phyloP scores from a whole-genome alignment of 2,888 invertebrate genomes.

The Sacculina carcini region DNA sequence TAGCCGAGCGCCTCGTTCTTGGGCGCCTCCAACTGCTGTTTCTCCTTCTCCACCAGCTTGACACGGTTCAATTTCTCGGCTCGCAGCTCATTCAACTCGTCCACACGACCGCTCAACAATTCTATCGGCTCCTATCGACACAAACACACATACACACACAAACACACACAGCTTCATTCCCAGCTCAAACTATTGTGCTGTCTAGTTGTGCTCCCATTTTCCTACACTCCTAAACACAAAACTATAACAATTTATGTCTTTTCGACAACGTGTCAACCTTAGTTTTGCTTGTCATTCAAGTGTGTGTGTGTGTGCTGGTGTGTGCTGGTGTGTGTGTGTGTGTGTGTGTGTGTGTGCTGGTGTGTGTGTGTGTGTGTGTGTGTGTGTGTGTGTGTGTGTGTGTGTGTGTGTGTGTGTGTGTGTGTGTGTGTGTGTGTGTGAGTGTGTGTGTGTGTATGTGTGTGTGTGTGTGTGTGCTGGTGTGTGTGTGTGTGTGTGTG shows the following conservation, averaged over 20 bases:
- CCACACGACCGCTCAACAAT: slow-evolving; percentile 41
- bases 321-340: not conserved
- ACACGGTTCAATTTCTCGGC: slow-evolving; percentile 60
- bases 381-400: not conserved
- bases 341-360: not conserved
- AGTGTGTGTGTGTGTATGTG: not conserved
- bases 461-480: not conserved
- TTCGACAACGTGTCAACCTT: too few relatives aligned
- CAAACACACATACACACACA: too few relatives aligned
- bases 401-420: not conserved
- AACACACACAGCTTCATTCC: too few relatives aligned
- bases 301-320: too few relatives aligned
- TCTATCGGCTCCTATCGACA: slow-evolving; percentile 55
- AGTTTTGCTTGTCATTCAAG: too few relatives aligned
- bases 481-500: not conserved
- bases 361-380: not conserved
- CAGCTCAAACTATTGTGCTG: too few relatives aligned
- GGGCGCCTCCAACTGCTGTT: slow-evolving; percentile 45
- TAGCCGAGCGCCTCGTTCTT: slow-evolving; percentile 50
- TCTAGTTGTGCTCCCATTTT: too few relatives aligned
- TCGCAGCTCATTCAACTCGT: slow-evolving; percentile 40
- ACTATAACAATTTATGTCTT: too few relatives aligned
- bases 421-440: not conserved
- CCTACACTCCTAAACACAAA: too few relatives aligned
- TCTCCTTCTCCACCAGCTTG: slow-evolving; percentile 52